Evolutionary conservation across 2,888 invertebrate genomes (phyloP).

Genomic region (Sthenelais limicola): DNA sequence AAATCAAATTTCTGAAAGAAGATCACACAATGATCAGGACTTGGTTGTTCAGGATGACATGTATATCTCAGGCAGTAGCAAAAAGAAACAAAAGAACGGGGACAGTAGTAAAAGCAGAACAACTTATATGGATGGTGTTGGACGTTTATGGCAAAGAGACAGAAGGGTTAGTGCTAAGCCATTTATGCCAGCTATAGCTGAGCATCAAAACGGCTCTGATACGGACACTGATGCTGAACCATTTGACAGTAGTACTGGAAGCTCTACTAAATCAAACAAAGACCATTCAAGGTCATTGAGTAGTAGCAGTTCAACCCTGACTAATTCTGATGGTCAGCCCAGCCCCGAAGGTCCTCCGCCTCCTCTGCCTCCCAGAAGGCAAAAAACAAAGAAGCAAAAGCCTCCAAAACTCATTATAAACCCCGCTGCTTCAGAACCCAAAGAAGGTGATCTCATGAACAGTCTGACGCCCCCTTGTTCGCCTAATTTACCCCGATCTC

Average conservation of each 20-base stretch:
- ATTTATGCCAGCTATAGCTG: slow-evolving; percentile 23
- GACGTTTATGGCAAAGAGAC: background rate
- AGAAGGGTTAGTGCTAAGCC: slow-evolving; percentile 21
- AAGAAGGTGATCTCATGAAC: too few relatives aligned
- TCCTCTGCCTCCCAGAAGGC: slow-evolving; percentile 2
- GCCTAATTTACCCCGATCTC: slow-evolving; percentile 16
- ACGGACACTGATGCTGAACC: background rate
- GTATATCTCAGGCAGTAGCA: slow-evolving; percentile 17
- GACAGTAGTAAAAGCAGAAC: background rate
- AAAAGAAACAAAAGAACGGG: background rate
- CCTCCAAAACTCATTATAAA: background rate
- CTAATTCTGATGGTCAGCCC: slow-evolving; percentile 6
- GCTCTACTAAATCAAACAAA: slow-evolving; percentile 1
- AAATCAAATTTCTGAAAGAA: too few relatives aligned
- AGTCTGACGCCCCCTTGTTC: slow-evolving; percentile 5
- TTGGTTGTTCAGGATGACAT: slow-evolving; percentile 9
- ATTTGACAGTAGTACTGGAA: slow-evolving; percentile 26
- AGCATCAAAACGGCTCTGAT: slow-evolving; percentile 7
- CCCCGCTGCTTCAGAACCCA: too few relatives aligned
- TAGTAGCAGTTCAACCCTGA: slow-evolving; percentile 9
- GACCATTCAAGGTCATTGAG: slow-evolving; percentile 8
- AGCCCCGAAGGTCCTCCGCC: slow-evolving; percentile 21
- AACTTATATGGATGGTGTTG: background rate
- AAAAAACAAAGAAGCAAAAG: background rate
- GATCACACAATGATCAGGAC: too few relatives aligned